Evolutionary conservation across 2,797 vertebrate genomes (phyloP), one percentile per base, ranked within the genome.

Genomic region (Carapus acus): DNA sequence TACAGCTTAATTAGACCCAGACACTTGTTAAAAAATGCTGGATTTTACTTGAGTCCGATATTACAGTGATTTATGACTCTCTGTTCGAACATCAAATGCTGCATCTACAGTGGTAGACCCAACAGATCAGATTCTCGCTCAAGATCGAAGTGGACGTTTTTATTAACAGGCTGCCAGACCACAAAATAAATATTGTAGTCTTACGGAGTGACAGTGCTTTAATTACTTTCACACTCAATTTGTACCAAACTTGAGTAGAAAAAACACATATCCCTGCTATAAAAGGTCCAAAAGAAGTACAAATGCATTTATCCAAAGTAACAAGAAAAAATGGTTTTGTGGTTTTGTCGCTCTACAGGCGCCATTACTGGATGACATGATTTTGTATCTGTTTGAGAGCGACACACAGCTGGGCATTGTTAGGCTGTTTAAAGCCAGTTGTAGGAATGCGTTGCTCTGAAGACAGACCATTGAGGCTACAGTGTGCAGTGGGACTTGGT

Each of bases 1-100:
- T 65, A 81, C 76, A 76, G 67, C 74, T 77, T 87, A 87, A 89
- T 88, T 80, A 85, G 82, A 85, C 76, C 76, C 87, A 88, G 83
- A 84, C 72, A 78, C 74, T 67, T 72, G 56, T 20, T 19, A 58
- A 74, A 76, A 67, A 69, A 27, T 17, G 49, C 46, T 42, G 52
- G 57, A 51, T 71, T 76, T 76, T 82, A 81, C 52, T 39, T 17
- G 62, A 58, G 72, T 69, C 65, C 62, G 75, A 83, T 81, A 78
- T 77, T 78, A 80, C 76, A 54, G 55, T 84, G 85, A 89, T 88
- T 89, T 84, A 89, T 80, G 74, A 56, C 60, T 81, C 83, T 74
- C 76, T 77, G 77, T 86, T 79, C 71, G 54, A 82, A 80, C 76
- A 74, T 85, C 78, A 87, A 82, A 77, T 77, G 73, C 82, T 79